Conservation (phyloP, 1,140 invertebrate genomes). For the Gerris buenoi region DNA sequence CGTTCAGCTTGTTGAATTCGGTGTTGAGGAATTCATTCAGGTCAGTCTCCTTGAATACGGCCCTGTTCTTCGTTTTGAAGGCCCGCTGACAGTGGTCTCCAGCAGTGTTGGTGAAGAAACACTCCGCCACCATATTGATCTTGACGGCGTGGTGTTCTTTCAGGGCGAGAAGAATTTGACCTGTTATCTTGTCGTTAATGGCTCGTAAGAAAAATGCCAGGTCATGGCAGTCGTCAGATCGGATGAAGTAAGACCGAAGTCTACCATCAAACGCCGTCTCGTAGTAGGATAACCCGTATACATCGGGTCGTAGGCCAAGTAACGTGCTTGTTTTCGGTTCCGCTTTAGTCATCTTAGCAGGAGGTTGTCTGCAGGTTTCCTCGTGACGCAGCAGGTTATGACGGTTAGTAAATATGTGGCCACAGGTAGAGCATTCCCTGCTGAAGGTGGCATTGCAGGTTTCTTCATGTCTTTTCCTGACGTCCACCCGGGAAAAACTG, state of each 20-base stretch:
- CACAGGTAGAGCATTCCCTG: not conserved
- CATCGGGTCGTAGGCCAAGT: not conserved
- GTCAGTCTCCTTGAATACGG: not conserved
- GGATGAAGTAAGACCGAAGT: not conserved
- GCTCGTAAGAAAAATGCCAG: not conserved
- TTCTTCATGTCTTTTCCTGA: not conserved
- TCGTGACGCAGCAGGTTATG: not conserved
- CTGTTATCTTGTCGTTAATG: not conserved
- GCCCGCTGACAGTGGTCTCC: not conserved
- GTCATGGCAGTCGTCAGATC: not conserved
- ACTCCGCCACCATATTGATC: not conserved
- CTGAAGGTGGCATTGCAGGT: not conserved
- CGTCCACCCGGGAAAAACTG: not conserved
- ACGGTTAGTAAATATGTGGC: not conserved
- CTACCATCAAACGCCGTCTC: not conserved
- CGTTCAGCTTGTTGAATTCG: not conserved
- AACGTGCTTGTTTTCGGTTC: not conserved
- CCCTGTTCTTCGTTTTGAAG: not conserved
- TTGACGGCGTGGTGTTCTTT: not conserved
- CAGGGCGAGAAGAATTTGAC: not conserved
- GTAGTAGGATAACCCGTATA: not conserved
- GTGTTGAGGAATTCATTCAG: not conserved
- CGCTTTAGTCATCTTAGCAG: not conserved
- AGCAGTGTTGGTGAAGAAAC: not conserved
- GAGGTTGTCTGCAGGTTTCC: not conserved